Evolutionary conservation across 2,888 invertebrate species (phyloP).

Genomic region (Mythimna loreyi): DNA sequence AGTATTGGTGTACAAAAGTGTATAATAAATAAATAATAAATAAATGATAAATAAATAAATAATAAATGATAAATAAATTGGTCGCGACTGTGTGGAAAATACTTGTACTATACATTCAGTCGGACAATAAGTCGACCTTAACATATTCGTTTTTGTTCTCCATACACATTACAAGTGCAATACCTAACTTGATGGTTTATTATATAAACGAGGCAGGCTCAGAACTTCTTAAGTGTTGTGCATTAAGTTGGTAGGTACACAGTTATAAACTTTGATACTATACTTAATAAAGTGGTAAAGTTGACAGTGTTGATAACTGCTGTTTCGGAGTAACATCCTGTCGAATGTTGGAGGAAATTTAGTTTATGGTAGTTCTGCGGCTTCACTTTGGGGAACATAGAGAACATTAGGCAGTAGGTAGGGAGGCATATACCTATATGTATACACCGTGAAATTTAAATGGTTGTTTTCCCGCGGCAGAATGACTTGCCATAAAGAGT

Average conservation of each 20-base stretch:
- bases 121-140: background rate
- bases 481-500: too few species aligned
- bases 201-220: conserved; percentile 28
- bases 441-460: too few species aligned
- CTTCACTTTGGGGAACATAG: conserved; percentile 1
- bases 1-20: too few species aligned
- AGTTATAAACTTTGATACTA: conserved; percentile 50
- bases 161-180: conserved; percentile 1
- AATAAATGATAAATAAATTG: too few species aligned
- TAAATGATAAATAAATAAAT: too few species aligned
- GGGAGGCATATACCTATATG: background rate
- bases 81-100: too few species aligned
- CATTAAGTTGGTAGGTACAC: conserved; percentile 46
- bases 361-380: conserved; percentile 27
- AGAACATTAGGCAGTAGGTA: conserved; percentile 7
- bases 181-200: conserved; percentile 48
- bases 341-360: conserved; percentile 37
- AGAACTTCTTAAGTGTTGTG: conserved; percentile 42
- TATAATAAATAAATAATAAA: too few species aligned
- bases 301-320: conserved; percentile 53
- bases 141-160: conserved; percentile 5
- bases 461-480: too few species aligned
- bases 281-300: conserved; percentile 53
- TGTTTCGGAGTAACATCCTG: conserved; percentile 39
- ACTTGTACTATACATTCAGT: background rate